These are phyloP conservation scores for Drosophila virilis DNA, from an alignment of 1,140 invertebrate genomes.

Conservation along the genomic window DNA sequence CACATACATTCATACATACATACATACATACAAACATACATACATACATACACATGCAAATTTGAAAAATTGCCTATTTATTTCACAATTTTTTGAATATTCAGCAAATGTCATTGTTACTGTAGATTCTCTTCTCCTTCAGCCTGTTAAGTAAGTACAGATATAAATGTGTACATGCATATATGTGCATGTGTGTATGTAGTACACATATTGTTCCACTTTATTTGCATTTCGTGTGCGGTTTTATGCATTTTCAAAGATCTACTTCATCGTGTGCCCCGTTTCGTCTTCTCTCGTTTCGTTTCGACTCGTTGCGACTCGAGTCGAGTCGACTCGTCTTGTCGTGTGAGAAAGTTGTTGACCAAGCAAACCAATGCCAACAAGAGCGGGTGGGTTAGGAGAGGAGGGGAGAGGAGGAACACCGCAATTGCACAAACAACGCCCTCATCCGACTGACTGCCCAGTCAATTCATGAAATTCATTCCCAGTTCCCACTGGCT, in stretches of 20 bases:
- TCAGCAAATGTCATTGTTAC: too few species aligned
- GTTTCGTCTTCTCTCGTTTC: background rate
- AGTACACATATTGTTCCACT: conserved; percentile 48
- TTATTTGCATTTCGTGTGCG: conserved; percentile 62
- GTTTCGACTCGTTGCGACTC: background rate
- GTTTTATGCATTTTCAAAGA: conserved; percentile 49
- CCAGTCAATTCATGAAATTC: conserved; percentile 41
- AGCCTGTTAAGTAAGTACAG: background rate
- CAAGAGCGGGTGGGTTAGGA: background rate
- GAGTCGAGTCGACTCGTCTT: background rate
- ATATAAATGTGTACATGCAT: background rate
- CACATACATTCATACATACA: too few species aligned
- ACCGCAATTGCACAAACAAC: conserved; percentile 37
- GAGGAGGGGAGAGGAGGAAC: background rate
- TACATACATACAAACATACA: too few species aligned
- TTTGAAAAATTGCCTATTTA: too few species aligned
- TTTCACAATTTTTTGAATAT: too few species aligned
- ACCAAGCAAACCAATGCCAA: conserved; percentile 21
- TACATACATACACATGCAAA: too few species aligned
- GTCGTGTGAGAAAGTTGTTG: conserved; percentile 35
- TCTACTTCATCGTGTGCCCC: conserved; percentile 3
- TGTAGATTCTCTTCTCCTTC: too few species aligned
- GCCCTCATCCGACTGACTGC: conserved; percentile 41
- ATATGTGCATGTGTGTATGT: conserved; percentile 16
- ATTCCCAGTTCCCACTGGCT: conserved; percentile 29